Evolutionary conservation across 1,140 invertebrate species (phyloP).

Genomic region (Heterodera schachtii): DNA sequence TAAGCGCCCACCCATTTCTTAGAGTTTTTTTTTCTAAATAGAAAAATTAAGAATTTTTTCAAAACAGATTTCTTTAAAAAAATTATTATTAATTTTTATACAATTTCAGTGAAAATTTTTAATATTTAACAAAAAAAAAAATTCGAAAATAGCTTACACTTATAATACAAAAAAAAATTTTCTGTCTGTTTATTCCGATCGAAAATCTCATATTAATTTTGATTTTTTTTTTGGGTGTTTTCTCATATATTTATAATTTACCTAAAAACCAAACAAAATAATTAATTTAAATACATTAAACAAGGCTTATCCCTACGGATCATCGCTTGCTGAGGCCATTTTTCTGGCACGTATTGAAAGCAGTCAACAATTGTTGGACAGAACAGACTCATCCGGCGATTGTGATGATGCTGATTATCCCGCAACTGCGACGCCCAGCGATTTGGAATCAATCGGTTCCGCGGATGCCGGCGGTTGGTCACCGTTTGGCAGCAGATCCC

Average conservation of each 20-base stretch:
- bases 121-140: too few species aligned
- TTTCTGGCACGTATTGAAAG: conserved; percentile 26
- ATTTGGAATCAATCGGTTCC: conserved; percentile 36
- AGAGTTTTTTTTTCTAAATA: too few species aligned
- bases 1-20: too few species aligned
- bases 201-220: too few species aligned
- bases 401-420: conserved; percentile 26
- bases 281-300: neutral
- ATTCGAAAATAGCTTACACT: neutral
- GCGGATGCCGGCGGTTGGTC: conserved; percentile 26
- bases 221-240: too few species aligned
- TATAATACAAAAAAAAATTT: too few species aligned
- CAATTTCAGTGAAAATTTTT: neutral
- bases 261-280: neutral
- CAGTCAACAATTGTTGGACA: conserved; percentile 23
- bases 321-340: conserved; percentile 66
- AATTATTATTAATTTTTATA: conserved; percentile 1
- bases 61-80: too few species aligned
- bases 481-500: conserved; percentile 26
- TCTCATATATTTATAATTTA: too few species aligned
- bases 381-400: conserved; percentile 21
- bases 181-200: too few species aligned
- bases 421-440: conserved; percentile 31
- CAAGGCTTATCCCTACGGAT: conserved; percentile 61
- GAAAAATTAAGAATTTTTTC: too few species aligned